These are phyloP conservation scores for Escarpia spicata DNA, from an alignment of 2,888 invertebrate genomes.

Conservation along the genomic window DNA sequence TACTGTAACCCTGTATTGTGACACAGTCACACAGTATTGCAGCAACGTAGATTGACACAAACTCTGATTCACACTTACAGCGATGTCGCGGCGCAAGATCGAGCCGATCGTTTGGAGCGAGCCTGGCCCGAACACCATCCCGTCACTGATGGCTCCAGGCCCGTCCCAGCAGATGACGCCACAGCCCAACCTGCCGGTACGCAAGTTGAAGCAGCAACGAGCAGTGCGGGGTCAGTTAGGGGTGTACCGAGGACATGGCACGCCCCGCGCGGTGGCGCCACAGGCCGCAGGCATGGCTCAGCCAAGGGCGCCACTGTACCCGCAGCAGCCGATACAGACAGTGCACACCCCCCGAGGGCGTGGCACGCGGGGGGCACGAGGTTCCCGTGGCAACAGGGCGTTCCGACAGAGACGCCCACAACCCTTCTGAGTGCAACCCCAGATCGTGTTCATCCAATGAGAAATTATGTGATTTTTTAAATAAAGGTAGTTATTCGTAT, in stretches of 20 bases:
- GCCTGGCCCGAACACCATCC: not conserved
- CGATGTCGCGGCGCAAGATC: not conserved
- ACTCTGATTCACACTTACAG: not conserved
- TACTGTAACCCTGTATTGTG: not conserved
- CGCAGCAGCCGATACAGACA: not conserved
- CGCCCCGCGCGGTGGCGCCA: not conserved
- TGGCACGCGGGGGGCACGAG: not conserved
- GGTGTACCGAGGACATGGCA: not conserved
- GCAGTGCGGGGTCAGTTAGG: not conserved
- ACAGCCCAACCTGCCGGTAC: slow-evolving; percentile 10
- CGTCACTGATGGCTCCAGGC: not conserved
- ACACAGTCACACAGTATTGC: not conserved
- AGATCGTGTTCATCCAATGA: not conserved
- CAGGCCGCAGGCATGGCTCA: not conserved
- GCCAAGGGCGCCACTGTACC: not conserved
- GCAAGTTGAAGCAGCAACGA: not conserved
- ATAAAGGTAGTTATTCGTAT: slow-evolving; percentile 18
- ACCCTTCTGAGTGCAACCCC: not conserved
- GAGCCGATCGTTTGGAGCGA: slow-evolving; percentile 17
- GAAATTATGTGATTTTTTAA: slow-evolving; percentile 13
- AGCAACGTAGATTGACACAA: not conserved
- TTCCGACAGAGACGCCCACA: not conserved
- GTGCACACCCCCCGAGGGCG: not conserved
- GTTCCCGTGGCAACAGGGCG: not conserved
- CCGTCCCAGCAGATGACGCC: not conserved